Percentiles rank a stretch among this genome's conserved stretches.
These are phyloP conservation scores for Lordiphosa clarofinis DNA, from an alignment of 1,140 invertebrate species.

Conservation along the genomic window DNA sequence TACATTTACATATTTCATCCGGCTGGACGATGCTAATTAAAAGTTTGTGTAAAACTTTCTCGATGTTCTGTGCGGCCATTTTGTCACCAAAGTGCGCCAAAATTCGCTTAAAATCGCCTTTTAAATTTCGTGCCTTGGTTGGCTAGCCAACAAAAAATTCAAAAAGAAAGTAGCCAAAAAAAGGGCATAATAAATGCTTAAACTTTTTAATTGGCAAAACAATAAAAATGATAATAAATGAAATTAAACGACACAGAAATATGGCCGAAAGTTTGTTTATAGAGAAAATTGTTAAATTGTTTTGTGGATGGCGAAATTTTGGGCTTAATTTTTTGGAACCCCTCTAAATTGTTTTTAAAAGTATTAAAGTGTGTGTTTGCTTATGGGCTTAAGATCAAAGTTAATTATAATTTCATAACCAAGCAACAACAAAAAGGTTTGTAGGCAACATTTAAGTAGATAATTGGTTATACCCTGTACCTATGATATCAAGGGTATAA, in stretches of 20 bases:
- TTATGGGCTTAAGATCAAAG: no score
- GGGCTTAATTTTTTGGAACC: neutral
- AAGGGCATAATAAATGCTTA: slow-evolving; percentile 52
- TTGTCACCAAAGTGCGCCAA: slow-evolving; percentile 35
- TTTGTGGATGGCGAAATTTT: neutral
- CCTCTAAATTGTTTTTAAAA: no score
- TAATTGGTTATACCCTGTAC: no score
- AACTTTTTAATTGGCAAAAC: slow-evolving; percentile 72
- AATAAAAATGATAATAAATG: slow-evolving; percentile 73
- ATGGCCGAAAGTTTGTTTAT: slow-evolving; percentile 23
- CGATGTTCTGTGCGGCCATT: slow-evolving; percentile 18
- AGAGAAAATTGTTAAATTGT: neutral
- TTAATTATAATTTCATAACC: no score
- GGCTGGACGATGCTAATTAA: slow-evolving; percentile 60
- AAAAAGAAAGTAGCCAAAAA: slow-evolving; percentile 9
- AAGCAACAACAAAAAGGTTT: no score
- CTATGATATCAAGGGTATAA: no score
- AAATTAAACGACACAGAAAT: slow-evolving; percentile 50
- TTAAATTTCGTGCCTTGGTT: slow-evolving; percentile 18
- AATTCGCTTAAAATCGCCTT: slow-evolving; percentile 32
- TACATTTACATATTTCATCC: slow-evolving; percentile 4
- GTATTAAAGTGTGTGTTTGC: no score
- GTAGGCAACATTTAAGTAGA: no score
- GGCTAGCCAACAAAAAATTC: neutral
- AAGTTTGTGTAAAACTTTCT: slow-evolving; percentile 57